These are phyloP conservation scores for Euphydryas editha DNA, from an alignment of 2,888 invertebrate species.

Conservation along the genomic window DNA sequence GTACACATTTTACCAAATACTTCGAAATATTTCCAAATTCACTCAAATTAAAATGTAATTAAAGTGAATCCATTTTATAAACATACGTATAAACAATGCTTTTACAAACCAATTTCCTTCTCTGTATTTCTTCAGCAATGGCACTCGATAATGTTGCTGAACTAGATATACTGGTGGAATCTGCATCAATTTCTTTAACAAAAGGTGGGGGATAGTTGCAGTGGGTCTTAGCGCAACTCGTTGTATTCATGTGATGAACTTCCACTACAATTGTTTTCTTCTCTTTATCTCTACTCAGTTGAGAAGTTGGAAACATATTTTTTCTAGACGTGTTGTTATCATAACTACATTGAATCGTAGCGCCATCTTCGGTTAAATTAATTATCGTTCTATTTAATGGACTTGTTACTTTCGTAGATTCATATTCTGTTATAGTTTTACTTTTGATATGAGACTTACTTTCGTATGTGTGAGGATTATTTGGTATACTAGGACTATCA, in stretches of 20 bases:
- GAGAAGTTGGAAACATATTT: conserved; percentile 65
- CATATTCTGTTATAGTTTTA: conserved; percentile 66
- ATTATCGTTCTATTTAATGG: conserved; percentile 88
- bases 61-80: background rate
- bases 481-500: conserved; percentile 77
- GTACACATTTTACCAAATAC: too few species aligned
- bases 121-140: conserved; percentile 78
- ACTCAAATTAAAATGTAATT: background rate
- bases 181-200: conserved; percentile 59
- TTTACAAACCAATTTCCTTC: conserved; percentile 67
- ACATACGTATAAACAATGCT: background rate
- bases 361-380: conserved; percentile 88
- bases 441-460: conserved; percentile 64
- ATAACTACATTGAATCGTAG: conserved; percentile 87
- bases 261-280: conserved; percentile 89
- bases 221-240: conserved; percentile 62
- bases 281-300: conserved; percentile 62
- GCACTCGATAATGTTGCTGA: conserved; percentile 76
- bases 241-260: conserved; percentile 84
- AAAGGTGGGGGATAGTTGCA: conserved; percentile 63
- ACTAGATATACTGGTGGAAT: conserved; percentile 68
- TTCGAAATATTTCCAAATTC: background rate
- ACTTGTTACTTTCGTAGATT: conserved; percentile 49
- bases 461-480: conserved; percentile 75
- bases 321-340: conserved; percentile 75